Conservation (phyloP, 2,888 invertebrate genomes). For the Limnephilus lunatus region DNA sequence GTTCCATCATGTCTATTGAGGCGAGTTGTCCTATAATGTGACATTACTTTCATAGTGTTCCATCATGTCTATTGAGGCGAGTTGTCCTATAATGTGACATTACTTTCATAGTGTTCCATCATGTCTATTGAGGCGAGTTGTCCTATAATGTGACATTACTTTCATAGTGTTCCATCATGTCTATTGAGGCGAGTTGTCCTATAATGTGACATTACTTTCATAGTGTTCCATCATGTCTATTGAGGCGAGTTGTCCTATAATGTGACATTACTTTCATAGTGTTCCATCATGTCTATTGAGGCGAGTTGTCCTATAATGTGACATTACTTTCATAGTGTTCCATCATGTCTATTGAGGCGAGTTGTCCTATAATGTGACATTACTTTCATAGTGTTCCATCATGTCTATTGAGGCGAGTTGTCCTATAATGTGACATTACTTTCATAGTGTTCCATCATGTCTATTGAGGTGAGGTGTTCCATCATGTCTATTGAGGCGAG, state of each 20-base stretch:
- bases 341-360: background rate
- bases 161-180: background rate
- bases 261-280: background rate
- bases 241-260: background rate
- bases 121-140: background rate
- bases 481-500: background rate
- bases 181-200: background rate
- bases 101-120: background rate
- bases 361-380: background rate
- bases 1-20: background rate
- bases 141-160: conserved; percentile 1
- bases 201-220: background rate
- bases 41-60: background rate
- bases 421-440: conserved; percentile 1
- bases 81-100: background rate
- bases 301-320: conserved; percentile 6
- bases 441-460: background rate
- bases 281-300: background rate
- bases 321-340: background rate
- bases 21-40: conserved; percentile 6
- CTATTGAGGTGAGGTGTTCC: background rate
- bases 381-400: background rate
- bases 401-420: background rate
- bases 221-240: background rate
- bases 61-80: background rate